Evolutionary conservation across 1,140 invertebrate genomes (phyloP).

Genomic region (Drosophila tani): DNA sequence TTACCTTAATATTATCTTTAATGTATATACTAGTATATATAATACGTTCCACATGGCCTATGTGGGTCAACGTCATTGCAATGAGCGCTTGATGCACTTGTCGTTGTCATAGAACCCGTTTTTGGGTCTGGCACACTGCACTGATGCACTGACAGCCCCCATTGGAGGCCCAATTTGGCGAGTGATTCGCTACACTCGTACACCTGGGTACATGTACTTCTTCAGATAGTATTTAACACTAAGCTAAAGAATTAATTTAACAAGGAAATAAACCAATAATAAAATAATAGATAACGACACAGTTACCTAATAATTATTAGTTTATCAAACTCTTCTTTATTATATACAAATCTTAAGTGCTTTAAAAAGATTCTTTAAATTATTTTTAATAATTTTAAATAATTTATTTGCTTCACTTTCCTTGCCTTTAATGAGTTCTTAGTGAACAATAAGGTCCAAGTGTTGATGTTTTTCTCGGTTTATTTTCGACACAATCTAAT

Average conservation of each 20-base stretch:
- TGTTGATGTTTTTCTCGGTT: not conserved
- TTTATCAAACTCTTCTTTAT: no score
- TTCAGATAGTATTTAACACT: not conserved
- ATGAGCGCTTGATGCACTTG: not conserved
- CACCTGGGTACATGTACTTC: not conserved
- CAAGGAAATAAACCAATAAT: not conserved
- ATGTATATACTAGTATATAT: not conserved
- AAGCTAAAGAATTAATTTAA: no score
- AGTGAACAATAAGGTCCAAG: not conserved
- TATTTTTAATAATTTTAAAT: not conserved
- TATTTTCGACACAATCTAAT: constrained; percentile 5
- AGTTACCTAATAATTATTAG: no score
- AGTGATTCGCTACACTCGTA: constrained; percentile 4
- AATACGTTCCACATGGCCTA: constrained; percentile 10
- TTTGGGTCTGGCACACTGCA: constrained; percentile 23
- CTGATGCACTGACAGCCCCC: constrained; percentile 3
- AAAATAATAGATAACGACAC: no score
- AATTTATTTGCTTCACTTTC: not conserved
- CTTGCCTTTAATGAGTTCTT: not conserved
- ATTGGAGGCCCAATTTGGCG: constrained; percentile 24
- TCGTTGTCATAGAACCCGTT: constrained; percentile 34
- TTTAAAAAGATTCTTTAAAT: not conserved
- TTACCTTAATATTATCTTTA: no score
- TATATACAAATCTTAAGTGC: not conserved
- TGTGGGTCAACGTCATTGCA: constrained; percentile 43